phyloP scores from a whole-genome alignment of 2,888 invertebrate genomes.

The Drosophila cracens region DNA sequence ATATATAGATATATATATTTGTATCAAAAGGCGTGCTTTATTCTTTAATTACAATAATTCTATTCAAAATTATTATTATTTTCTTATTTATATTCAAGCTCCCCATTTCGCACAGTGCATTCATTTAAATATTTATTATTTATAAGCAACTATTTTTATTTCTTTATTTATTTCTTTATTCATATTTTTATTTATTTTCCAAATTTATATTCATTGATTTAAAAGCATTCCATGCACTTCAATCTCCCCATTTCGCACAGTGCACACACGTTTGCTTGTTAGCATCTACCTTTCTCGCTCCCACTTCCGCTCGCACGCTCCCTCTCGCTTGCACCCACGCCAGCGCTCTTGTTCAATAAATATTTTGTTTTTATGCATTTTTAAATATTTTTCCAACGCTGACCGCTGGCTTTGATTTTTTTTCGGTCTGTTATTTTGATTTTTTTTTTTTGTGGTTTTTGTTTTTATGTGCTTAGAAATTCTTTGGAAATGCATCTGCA shows the following conservation, averaged over 20 bases:
- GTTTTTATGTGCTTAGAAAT: conserved; percentile 75
- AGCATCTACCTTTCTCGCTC: conserved; percentile 47
- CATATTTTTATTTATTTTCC: accelerated
- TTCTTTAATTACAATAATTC: too few relatives aligned
- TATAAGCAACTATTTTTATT: not conserved
- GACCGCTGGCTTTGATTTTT: conserved; percentile 68
- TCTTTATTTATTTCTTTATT: not conserved
- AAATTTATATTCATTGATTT: not conserved
- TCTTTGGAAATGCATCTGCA: conserved; percentile 77
- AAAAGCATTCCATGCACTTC: accelerated
- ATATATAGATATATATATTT: not conserved
- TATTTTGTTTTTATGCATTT: conserved; percentile 82
- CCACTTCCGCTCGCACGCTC: not conserved
- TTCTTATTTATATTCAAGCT: too few relatives aligned
- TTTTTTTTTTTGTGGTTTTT: conserved; percentile 7
- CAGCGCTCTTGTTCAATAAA: conserved; percentile 64
- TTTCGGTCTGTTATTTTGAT: not conserved
- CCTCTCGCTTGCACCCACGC: not conserved
- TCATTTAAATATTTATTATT: too few relatives aligned
- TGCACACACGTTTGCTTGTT: conserved; percentile 52
- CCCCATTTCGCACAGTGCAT: too few relatives aligned
- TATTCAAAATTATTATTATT: not conserved
- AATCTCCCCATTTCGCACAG: not conserved
- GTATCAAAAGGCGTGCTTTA: too few relatives aligned
- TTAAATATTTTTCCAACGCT: conserved; percentile 73